Conservation (phyloP, 2,797 vertebrate species). For the Cryptoprocta ferox region DNA sequence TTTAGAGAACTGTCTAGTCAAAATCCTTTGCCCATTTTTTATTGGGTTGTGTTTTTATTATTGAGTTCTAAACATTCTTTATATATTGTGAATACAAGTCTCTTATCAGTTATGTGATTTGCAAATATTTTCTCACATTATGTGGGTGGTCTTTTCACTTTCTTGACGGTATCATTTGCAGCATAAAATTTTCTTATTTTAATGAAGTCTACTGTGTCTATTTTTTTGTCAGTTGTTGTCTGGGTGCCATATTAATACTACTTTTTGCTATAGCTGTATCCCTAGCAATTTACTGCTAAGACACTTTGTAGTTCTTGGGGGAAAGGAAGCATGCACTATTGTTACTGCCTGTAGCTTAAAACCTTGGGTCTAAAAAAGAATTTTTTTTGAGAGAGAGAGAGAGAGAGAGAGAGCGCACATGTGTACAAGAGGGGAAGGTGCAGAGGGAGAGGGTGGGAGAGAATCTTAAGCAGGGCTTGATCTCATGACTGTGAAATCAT, state of each 20-base stretch:
- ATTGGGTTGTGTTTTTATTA: not conserved
- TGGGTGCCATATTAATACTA: not conserved
- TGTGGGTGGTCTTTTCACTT: not conserved
- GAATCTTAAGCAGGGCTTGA: not conserved
- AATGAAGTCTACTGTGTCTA: not conserved
- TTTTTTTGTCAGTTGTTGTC: constrained; percentile 27
- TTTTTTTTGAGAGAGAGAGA: no score
- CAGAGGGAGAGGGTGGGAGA: no score
- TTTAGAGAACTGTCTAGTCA: not conserved
- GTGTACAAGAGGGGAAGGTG: no score
- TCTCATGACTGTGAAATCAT: no score
- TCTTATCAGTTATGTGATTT: not conserved
- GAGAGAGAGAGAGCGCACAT: no score
- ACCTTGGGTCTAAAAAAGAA: constrained; percentile 11
- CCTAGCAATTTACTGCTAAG: constrained; percentile 3
- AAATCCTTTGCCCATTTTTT: not conserved
- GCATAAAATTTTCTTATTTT: not conserved
- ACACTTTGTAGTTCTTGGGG: not conserved
- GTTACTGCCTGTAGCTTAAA: not conserved
- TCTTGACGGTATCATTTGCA: not conserved
- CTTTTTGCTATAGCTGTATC: not conserved
- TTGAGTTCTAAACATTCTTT: not conserved
- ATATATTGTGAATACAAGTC: not conserved
- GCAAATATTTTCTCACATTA: not conserved
- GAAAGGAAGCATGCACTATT: constrained; percentile 3